Evolutionary conservation across 2,888 invertebrate genomes (phyloP).

Genomic region (Diaprepes abbreviatus): DNA sequence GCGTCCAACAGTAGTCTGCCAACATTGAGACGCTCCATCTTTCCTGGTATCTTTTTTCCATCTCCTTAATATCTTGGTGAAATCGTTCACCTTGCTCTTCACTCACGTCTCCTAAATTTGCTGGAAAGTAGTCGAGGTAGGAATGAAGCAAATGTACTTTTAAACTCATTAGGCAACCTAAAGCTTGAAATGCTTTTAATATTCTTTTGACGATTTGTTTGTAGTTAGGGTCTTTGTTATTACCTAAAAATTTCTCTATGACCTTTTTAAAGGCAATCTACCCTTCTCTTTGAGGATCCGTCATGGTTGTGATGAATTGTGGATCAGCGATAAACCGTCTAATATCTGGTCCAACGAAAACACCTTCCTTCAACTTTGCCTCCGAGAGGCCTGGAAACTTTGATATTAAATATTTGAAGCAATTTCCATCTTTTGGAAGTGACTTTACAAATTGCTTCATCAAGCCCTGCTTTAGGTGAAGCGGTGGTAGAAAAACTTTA

Average conservation of each 20-base stretch:
- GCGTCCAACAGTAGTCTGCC: background rate
- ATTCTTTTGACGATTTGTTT: background rate
- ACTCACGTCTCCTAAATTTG: background rate
- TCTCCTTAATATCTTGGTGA: background rate
- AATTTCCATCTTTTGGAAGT: conserved; percentile 14
- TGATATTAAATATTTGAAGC: background rate
- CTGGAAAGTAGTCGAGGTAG: background rate
- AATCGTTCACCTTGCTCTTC: background rate
- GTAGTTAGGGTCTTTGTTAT: background rate
- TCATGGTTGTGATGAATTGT: conserved; percentile 9
- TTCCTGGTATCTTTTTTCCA: background rate
- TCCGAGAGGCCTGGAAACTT: background rate
- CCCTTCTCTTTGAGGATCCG: conserved; percentile 6
- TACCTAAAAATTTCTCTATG: background rate
- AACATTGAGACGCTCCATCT: background rate
- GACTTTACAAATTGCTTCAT: conserved; percentile 6
- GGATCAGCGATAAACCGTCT: conserved; percentile 4
- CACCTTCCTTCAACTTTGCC: background rate
- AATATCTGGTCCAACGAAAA: too few species aligned
- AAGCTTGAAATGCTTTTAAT: background rate
- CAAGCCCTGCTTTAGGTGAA: background rate
- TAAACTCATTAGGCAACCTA: background rate
- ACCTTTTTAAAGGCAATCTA: conserved; percentile 4
- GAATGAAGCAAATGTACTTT: background rate
- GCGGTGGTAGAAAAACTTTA: background rate